These are phyloP conservation scores for Poeciliopsis infans DNA, from an alignment of 2,797 vertebrate species.

Conservation along the genomic window DNA sequence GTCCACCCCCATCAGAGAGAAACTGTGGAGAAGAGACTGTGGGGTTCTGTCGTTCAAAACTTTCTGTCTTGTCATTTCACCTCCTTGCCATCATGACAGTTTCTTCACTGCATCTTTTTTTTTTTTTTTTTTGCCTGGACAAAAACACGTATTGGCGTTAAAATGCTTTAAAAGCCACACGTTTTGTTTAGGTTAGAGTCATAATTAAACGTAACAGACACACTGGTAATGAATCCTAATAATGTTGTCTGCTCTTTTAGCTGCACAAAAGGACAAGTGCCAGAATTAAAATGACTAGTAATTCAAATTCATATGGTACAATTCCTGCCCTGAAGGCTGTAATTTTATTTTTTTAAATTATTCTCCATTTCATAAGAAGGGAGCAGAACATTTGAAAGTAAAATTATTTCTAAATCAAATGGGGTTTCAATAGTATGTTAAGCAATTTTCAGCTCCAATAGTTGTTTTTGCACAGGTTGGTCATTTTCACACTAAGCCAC, in stretches of 20 bases:
- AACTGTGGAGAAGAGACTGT: conserved; percentile 82
- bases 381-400: neutral
- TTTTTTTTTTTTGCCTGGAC: conserved; percentile 19
- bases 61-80: conserved; percentile 75
- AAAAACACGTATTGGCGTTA: conserved; percentile 45
- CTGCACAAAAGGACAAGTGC: neutral
- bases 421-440: conserved; percentile 8
- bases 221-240: neutral
- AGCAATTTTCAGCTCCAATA: conserved; percentile 3
- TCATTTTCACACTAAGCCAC: conserved; percentile 23
- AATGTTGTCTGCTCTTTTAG: neutral
- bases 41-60: conserved; percentile 83
- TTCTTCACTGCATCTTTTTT: neutral
- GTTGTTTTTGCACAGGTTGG: conserved; percentile 38
- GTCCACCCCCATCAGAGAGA: conserved; percentile 71
- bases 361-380: conserved; percentile 6
- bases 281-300: neutral
- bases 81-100: conserved; percentile 61
- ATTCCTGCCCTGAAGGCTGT: neutral
- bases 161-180: conserved; percentile 19
- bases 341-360: neutral
- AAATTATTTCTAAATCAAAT: conserved; percentile 21
- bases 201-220: neutral
- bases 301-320: neutral
- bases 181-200: conserved; percentile 7